These are phyloP conservation scores for Mantis religiosa DNA, from an alignment of 2,888 invertebrate genomes.

Conservation along the genomic window DNA sequence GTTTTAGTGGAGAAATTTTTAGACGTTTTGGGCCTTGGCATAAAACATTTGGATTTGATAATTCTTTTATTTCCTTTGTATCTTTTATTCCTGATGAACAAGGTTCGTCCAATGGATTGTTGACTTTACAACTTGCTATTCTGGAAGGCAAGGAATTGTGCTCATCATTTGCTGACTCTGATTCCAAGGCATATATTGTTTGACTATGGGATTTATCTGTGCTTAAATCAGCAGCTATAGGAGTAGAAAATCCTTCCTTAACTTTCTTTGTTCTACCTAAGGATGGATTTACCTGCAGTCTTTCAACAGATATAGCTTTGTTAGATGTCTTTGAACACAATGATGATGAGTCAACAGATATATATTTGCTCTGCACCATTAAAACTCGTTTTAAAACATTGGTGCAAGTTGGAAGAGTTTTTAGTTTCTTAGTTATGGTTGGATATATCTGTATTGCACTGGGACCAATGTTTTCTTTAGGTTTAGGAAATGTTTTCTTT, in stretches of 20 bases:
- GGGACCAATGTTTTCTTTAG: slow-evolving; percentile 28
- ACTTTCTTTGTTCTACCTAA: background rate
- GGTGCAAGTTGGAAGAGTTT: slow-evolving; percentile 5
- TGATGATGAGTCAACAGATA: background rate
- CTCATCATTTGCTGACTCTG: background rate
- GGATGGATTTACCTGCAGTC: background rate
- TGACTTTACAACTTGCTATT: background rate
- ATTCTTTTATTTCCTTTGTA: background rate
- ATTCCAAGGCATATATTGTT: background rate
- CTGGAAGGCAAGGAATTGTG: background rate
- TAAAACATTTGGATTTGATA: background rate
- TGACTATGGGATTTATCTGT: background rate
- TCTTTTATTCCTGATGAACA: background rate
- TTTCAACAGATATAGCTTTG: background rate
- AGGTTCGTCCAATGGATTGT: background rate
- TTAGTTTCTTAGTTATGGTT: slow-evolving; percentile 9
- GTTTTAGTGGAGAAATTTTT: slow-evolving; percentile 20
- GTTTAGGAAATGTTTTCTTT: slow-evolving; percentile 16
- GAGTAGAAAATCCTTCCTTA: background rate
- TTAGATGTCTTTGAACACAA: slow-evolving; percentile 1
- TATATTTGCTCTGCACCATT: slow-evolving; percentile 21
- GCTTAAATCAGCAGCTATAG: background rate
- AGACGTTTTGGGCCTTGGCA: slow-evolving; percentile 24
- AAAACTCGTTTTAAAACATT: slow-evolving; percentile 26
- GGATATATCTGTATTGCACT: slow-evolving; percentile 19